Evolutionary conservation across 1,140 invertebrate species (phyloP), one percentile per base, ranked within the genome.

Genomic region (Diorhabda sublineata): DNA sequence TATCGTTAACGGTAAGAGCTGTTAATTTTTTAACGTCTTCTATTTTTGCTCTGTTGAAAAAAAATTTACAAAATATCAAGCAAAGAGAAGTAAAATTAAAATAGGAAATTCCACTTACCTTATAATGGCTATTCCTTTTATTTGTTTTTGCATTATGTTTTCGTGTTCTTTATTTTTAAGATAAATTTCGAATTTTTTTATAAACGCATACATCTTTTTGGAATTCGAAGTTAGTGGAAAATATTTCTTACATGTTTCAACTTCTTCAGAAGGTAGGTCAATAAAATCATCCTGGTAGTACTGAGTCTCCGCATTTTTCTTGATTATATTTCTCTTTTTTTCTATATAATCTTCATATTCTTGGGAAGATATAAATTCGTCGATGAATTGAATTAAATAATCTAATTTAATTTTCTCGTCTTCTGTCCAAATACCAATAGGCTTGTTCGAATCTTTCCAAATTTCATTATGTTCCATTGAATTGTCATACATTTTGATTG

Each of bases 331-430:
- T 11, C 42, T 59, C 60, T 74, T 74, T 5, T 60, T 68, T 42
- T 62, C 44, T 4, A 70, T 3, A 61, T 72, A 72, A 2, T 67
- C 61, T 5, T 41, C 5, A 45, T 72, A 74, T 60, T 74, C 73
- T 63, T 74, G 8, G 8, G 73, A 73, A n/a, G 58, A 56, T 7
- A 74, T 41, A 59, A 74, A 74, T 45, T 74, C 68, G 52, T 74
- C 67, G n/a, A 74, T 66, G 66, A 73, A 74, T 9, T 60, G 45
- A 4, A 67, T 52, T 7, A 74, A 64, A 11, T 70, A 56, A 41
- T 73, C 42, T 3, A 45, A 61, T 42, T 69, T 64, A 45, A 9
- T 52, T 56, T 56, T 42, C 42, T 67, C 63, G 56, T 67, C 8
- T 52, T 43, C 44, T 7, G n/a, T n/a, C 43, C 44, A 66, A n/a